Evolutionary conservation across 2,113 vertebrate genomes (phyloP).

Genomic region (Cervus canadensis): DNA sequence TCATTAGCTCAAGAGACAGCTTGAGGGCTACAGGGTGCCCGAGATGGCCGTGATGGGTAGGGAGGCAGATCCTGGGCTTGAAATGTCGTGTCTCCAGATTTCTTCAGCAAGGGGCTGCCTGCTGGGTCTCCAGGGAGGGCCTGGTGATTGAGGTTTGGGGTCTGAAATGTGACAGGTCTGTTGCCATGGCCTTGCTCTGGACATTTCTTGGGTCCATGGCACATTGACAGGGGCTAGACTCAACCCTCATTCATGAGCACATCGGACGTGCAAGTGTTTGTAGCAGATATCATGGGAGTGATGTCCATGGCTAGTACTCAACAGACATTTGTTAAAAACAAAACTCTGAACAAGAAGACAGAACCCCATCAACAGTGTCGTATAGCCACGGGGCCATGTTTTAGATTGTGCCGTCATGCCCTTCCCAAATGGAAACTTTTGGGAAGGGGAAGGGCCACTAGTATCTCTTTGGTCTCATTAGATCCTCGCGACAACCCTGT

Average conservation of each 20-base stretch:
- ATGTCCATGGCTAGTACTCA: background rate
- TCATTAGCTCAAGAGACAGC: background rate
- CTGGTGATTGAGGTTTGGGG: background rate
- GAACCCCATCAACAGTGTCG: background rate
- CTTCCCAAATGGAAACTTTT: background rate
- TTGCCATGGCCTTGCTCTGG: background rate
- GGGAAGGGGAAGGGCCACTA: background rate
- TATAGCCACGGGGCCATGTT: accelerated
- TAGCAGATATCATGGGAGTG: background rate
- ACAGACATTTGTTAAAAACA: background rate
- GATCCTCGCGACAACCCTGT: background rate
- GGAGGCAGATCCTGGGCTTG: background rate
- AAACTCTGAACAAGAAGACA: background rate
- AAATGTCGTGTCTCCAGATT: background rate
- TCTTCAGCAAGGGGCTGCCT: background rate
- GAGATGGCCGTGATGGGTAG: background rate
- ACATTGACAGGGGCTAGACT: background rate
- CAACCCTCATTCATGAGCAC: background rate
- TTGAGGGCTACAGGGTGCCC: background rate
- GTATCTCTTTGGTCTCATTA: background rate
- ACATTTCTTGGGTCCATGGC: background rate
- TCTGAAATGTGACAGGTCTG: background rate
- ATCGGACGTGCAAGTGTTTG: accelerated
- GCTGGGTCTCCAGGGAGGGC: background rate
- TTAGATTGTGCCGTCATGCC: background rate